Base-by-base conservation (phyloP, 2,888 invertebrate species). In the Drosophila rubida region DNA sequence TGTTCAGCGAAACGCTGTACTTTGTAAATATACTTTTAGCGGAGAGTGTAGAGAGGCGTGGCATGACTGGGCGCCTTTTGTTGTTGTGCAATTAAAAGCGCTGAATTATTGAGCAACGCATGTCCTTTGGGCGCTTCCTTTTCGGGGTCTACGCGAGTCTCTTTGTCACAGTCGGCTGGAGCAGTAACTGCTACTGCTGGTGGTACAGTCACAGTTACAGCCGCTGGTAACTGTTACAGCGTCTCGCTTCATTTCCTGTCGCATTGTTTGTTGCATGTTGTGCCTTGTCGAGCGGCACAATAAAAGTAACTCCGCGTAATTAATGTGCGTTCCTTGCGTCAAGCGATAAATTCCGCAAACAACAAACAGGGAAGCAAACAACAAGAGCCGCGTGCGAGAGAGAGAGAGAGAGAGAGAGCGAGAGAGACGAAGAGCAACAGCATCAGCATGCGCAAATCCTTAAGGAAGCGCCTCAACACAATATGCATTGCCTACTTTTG, bases 221-320 rank as follows among this genome's bases (percentile, higher is more conserved):
- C 50, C 25, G 30, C 44, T 55, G 23, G 54, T 45, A 41, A 59
- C 49, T 84, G 83, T 77, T 69, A 46, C 61, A 42, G 65, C 50
- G 66, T 64, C 62, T 68, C 68, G 68, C 70, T 85, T 84, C 77
- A 82, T 82, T 85, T 87, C 82, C 82, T 87, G 80, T 79, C 77
- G 73, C 86, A 82, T 87, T 82, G 82, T 85, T 73, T 82, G 88
- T 37, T 82, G 81, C 81, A 84, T 87, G 77, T 73, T 72, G 61
- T 45, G 67, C 61, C 35, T 44, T 53, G 71, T 50, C 63, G 73
- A 35, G 70, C 76, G 74, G 49, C 73, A 87, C 79, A 88, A 88
- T 85, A 85, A 85, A 85, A 85, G 88, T 88, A 85, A 85, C 89
- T 88, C 87, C 76, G 64, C 60, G 85, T 88, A 85, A 85, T 85